phyloP scores from a whole-genome alignment of 2,888 invertebrate species.

The Cryptocheilus praepositus region DNA sequence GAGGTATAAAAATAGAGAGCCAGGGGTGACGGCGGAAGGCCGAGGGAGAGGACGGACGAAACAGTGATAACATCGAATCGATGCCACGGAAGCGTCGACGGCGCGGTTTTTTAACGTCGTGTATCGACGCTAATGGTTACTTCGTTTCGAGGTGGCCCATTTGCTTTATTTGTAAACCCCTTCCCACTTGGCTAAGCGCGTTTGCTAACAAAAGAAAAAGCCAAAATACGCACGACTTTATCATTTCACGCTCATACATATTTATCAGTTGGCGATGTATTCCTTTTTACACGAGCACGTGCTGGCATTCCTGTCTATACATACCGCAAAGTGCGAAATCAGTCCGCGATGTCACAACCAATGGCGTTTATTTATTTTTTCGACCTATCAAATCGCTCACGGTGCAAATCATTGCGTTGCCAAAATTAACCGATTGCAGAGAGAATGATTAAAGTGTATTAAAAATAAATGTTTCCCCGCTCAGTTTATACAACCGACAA shows the following conservation, averaged over 20 bases:
- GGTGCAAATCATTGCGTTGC: too few relatives aligned
- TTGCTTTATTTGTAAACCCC: conserved; percentile 39
- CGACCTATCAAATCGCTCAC: not conserved
- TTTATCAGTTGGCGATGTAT: conserved; percentile 45
- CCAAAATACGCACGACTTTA: conserved; percentile 53
- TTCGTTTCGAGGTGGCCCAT: conserved; percentile 28
- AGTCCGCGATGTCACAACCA: conserved; percentile 39
- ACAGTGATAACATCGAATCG: conserved; percentile 2
- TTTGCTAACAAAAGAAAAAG: conserved; percentile 11
- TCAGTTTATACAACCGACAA: too few relatives aligned
- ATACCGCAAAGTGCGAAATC: conserved; percentile 23
- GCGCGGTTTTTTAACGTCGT: conserved; percentile 47
- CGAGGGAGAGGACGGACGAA: too few relatives aligned
- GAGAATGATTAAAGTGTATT: not conserved
- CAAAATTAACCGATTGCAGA: not conserved
- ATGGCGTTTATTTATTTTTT: conserved; percentile 39
- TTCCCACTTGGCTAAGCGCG: not conserved
- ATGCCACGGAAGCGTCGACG: conserved; percentile 7
- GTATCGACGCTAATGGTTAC: conserved; percentile 52
- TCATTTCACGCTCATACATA: conserved; percentile 56
- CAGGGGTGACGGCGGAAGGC: not conserved
- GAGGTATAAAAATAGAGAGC: not conserved
- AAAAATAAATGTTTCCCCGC: not conserved
- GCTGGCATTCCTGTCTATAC: conserved; percentile 28
- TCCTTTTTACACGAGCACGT: conserved; percentile 35